A percentile compares a stretch with the other conserved stretches of the same genome.
Evolutionary conservation across 2,888 invertebrate genomes (phyloP).

Genomic region (Chrysina gloriosa): DNA sequence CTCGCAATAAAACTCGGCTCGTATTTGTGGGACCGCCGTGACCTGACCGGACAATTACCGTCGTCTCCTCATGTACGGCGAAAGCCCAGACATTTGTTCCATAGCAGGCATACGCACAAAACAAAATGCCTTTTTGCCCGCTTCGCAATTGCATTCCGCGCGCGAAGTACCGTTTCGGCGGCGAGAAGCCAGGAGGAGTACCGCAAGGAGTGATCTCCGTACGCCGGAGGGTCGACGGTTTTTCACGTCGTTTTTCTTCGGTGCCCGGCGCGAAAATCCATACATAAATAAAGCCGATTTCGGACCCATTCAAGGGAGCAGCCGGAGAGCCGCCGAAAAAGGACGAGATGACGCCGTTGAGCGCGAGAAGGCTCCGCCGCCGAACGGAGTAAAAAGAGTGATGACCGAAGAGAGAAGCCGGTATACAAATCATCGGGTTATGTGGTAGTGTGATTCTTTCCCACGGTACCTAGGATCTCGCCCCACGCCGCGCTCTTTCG

Average conservation of each 20-base stretch:
- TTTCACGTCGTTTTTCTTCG: neutral
- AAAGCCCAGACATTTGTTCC: neutral
- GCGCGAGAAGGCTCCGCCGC: constrained; percentile 51
- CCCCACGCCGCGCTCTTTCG: constrained; percentile 46
- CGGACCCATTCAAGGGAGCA: constrained; percentile 30
- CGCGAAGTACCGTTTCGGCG: constrained; percentile 23
- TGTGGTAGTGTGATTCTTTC: constrained; percentile 59
- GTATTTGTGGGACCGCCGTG: constrained; percentile 13
- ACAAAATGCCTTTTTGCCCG: constrained; percentile 4
- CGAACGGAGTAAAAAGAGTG: constrained; percentile 51
- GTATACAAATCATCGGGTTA: constrained; percentile 61
- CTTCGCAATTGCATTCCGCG: constrained; percentile 16
- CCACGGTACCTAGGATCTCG: constrained; percentile 55
- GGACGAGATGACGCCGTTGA: constrained; percentile 46
- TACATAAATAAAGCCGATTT: constrained; percentile 22
- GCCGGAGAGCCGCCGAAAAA: constrained; percentile 31
- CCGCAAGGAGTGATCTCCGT: constrained; percentile 7
- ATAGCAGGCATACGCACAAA: neutral
- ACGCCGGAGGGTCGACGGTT: neutral
- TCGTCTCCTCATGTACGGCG: neutral
- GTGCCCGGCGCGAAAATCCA: too few relatives aligned
- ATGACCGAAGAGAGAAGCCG: constrained; percentile 43
- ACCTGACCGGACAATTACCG: constrained; percentile 9
- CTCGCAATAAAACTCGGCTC: neutral
- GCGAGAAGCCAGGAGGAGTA: neutral